Base-by-base conservation (phyloP, 2,797 vertebrate species). In the Pitangus sulphuratus region DNA sequence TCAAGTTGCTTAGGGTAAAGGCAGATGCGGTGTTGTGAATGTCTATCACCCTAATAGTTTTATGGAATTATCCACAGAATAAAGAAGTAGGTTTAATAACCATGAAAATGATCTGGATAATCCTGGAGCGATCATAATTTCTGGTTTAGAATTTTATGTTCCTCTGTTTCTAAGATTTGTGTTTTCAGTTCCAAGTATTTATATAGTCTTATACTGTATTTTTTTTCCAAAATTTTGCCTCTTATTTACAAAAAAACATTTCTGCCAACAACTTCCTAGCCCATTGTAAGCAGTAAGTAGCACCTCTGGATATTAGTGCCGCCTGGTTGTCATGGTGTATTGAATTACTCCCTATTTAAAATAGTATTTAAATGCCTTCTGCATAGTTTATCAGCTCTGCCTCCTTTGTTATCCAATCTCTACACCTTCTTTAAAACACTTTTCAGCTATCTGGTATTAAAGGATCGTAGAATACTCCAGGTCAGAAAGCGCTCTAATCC, bases 61-160 rank as follows among this genome's bases (percentile, higher is more conserved):
- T 78, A 93, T 78, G 61, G 82, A 95, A 89, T 94, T 92, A 88
- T 94, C 89, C 70, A 80, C 76, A 95, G 91, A 95, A 93, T 94
- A 91, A 82, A 93, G 86, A 80, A 87, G 28, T 33, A 88, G 47
- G 33, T 94, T 94, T 95, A 95, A 95, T 88, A 92, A 68, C 81
- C 76, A 87, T 84, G 70, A 82, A 95, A 96, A 93, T 93, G 37
- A 87, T 85, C 61, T 87, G 70, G 93, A 88, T 75, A 93, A 83
- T 95, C 95, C 85, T 78, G 0, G 14, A 93, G 77, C 0, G 0
- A 90, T 88, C 85, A 77, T 94, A 9, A 58, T 91, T 90, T 93
- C 60, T 92, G 78, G 33, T 88, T 95, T 69, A 80, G 33, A 91
- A 95, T 47, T 93, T 97, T 93, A 91, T 84, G 57, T 84, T 90